phyloP scores from a whole-genome alignment of 2,888 invertebrate species.

The Diaphora mendica region DNA sequence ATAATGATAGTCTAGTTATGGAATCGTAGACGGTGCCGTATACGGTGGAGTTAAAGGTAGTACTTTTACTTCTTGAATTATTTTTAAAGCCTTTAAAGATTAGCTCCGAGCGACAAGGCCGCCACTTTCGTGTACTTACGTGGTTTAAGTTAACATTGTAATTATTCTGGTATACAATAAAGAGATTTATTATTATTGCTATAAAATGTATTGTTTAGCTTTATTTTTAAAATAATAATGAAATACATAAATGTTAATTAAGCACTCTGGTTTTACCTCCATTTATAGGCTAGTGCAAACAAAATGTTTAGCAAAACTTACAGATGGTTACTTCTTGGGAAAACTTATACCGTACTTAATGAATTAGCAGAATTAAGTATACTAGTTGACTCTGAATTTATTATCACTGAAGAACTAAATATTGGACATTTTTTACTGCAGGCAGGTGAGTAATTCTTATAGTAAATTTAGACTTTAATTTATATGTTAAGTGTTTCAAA shows the following conservation, averaged over 20 bases:
- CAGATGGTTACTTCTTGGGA: conserved; percentile 67
- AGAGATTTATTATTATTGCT: too few relatives aligned
- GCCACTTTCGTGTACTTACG: too few relatives aligned
- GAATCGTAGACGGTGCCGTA: too few relatives aligned
- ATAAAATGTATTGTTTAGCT: background rate
- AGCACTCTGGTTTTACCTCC: background rate
- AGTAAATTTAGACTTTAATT: background rate
- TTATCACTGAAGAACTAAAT: conserved; percentile 51
- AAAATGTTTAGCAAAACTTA: conserved; percentile 60
- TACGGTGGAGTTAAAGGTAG: too few relatives aligned
- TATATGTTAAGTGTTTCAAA: background rate
- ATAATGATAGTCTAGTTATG: too few relatives aligned
- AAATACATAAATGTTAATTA: background rate
- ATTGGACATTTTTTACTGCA: conserved; percentile 46
- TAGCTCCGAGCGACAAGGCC: too few relatives aligned
- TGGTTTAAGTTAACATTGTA: too few relatives aligned
- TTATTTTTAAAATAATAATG: too few relatives aligned
- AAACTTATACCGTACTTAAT: conserved; percentile 28
- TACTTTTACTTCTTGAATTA: too few relatives aligned
- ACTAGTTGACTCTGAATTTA: conserved; percentile 67
- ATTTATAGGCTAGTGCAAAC: conserved; percentile 57
- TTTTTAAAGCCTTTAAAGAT: too few relatives aligned
- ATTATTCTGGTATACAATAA: too few relatives aligned
- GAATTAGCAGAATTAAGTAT: conserved; percentile 54
- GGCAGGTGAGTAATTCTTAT: conserved; percentile 45